These are phyloP conservation scores for Gandaritis pyraliata DNA, from an alignment of 2,888 invertebrate genomes.

Conservation along the genomic window DNA sequence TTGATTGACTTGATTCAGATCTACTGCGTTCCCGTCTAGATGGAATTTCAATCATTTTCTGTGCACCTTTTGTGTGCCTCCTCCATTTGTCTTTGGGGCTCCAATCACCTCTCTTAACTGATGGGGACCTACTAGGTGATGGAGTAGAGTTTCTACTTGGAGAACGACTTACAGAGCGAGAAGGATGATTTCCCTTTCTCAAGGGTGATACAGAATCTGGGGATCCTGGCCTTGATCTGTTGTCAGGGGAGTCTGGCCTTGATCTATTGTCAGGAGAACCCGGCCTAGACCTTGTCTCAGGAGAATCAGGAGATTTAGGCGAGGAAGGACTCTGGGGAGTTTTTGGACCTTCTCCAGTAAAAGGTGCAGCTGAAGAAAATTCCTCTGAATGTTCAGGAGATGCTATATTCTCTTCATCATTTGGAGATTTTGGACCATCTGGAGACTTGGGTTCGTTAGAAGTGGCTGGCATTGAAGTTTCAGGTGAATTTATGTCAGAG, in stretches of 20 bases:
- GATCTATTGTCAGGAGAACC: slow-evolving; percentile 51
- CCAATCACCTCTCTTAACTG: slow-evolving; percentile 63
- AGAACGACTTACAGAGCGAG: slow-evolving; percentile 68
- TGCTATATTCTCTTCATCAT: slow-evolving; percentile 61
- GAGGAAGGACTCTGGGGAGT: slow-evolving; percentile 69
- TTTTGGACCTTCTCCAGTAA: slow-evolving; percentile 68
- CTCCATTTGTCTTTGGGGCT: slow-evolving; percentile 76
- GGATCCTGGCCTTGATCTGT: slow-evolving; percentile 63
- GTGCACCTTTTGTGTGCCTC: slow-evolving; percentile 77
- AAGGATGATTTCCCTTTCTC: slow-evolving; percentile 57
- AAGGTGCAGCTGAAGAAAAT: slow-evolving; percentile 59
- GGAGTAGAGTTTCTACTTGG: slow-evolving; percentile 65
- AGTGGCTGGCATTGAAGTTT: slow-evolving; percentile 72
- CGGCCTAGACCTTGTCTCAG: slow-evolving; percentile 48
- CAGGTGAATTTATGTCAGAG: slow-evolving; percentile 78
- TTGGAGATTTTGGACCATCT: slow-evolving; percentile 76
- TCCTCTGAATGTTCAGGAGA: slow-evolving; percentile 62
- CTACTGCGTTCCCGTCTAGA: slow-evolving; percentile 58
- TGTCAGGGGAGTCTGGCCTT: slow-evolving; percentile 66
- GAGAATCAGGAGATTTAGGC: slow-evolving; percentile 57
- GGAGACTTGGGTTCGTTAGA: slow-evolving; percentile 74
- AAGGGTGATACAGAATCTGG: slow-evolving; percentile 59
- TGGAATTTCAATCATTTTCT: slow-evolving; percentile 69
- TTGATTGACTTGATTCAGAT: slow-evolving; percentile 78
- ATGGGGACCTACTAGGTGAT: slow-evolving; percentile 49